Conservation (phyloP, 2,888 invertebrate species). For the Andrena hattorfiana region DNA sequence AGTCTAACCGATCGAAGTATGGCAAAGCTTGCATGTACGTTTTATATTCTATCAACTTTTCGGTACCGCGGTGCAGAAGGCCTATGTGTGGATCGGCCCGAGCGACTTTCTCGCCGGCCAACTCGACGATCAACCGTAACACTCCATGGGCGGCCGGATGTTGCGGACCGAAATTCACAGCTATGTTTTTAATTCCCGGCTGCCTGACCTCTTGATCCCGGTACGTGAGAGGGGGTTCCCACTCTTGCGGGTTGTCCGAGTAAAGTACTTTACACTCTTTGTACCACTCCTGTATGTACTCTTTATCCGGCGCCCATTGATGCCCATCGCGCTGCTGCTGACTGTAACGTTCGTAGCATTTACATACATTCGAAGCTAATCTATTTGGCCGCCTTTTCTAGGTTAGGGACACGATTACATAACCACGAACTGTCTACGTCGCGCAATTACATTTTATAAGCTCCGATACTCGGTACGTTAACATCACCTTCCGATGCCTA, state of each 20-base stretch:
- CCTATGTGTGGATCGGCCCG: conserved; percentile 99
- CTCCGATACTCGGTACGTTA: conserved; percentile 18
- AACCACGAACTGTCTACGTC: conserved; percentile 31
- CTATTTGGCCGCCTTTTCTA: neutral
- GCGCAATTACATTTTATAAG: conserved; percentile 27
- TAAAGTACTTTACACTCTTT: neutral
- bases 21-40: conserved; percentile 99
- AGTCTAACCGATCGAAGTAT: conserved; percentile 99
- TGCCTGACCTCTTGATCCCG: neutral
- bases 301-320: conserved; percentile 32
- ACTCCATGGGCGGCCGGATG: conserved; percentile 98
- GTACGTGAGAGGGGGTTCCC: neutral
- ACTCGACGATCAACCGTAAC: conserved; percentile 92
- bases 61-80: conserved; percentile 97
- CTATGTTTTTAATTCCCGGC: conserved; percentile 88
- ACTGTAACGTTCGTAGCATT: conserved; percentile 44
- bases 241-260: neutral
- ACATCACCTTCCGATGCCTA: conserved; percentile 38
- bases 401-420: conserved; percentile 56
- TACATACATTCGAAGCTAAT: neutral
- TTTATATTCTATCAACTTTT: conserved; percentile 99
- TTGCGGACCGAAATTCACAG: conserved; percentile 96
- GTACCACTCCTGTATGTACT: neutral
- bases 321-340: conserved; percentile 48
- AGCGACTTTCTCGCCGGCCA: conserved; percentile 95